Evolutionary conservation across 1,140 invertebrate genomes (phyloP).

Genomic region (Theocolax elegans): DNA sequence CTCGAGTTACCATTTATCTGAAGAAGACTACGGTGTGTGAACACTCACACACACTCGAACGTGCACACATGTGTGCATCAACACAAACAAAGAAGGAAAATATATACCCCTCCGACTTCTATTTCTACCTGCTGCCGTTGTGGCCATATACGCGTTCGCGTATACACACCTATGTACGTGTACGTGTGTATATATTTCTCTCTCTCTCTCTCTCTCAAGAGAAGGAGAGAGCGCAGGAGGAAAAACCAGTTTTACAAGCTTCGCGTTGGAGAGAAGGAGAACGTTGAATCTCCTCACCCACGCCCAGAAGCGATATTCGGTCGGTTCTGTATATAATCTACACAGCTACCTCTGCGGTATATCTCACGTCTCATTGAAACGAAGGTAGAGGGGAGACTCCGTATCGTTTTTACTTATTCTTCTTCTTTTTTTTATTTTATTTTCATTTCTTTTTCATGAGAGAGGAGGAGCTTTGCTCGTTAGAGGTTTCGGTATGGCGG

Average conservation of each 20-base stretch:
- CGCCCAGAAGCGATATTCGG: slow-evolving; percentile 47
- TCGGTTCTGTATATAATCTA: background rate
- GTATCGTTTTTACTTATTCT: too few relatives aligned
- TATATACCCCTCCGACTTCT: background rate
- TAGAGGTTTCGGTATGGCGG: background rate
- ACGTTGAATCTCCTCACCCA: slow-evolving; percentile 45
- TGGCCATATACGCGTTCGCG: too few relatives aligned
- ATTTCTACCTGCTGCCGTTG: background rate
- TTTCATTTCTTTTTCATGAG: background rate
- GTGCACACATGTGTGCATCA: background rate
- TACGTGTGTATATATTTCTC: slow-evolving; percentile 8
- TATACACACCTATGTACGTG: too few relatives aligned
- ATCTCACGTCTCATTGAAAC: slow-evolving; percentile 8
- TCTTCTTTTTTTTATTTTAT: slow-evolving; percentile 4
- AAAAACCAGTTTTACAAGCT: slow-evolving; percentile 32
- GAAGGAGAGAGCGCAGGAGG: slow-evolving; percentile 12
- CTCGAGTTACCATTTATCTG: slow-evolving; percentile 15
- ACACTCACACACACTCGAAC: background rate
- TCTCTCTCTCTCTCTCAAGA: too few relatives aligned
- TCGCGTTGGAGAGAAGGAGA: background rate
- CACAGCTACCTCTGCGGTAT: background rate
- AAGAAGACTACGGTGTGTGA: background rate
- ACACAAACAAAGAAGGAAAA: background rate
- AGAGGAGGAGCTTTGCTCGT: background rate
- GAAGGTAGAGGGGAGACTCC: too few relatives aligned